Evolutionary conservation across 2,113 vertebrate genomes (phyloP).

Genomic region (Globicephala melas): DNA sequence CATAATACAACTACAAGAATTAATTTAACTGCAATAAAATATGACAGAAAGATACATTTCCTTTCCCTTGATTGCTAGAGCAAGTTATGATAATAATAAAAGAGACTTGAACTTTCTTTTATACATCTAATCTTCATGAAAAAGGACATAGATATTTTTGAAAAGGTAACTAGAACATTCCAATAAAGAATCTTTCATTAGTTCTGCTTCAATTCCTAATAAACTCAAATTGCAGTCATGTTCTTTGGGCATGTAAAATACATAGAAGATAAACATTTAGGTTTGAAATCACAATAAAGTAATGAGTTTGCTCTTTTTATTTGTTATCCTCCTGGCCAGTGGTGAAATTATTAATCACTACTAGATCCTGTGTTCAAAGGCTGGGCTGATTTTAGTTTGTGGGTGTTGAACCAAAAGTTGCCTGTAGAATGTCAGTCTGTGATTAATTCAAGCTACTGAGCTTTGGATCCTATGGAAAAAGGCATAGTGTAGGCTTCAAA

Average conservation of each 20-base stretch:
- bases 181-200: background rate
- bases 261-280: background rate
- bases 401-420: background rate
- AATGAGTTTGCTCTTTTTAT: background rate
- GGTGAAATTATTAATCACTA: background rate
- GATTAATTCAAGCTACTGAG: background rate
- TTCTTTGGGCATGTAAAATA: background rate
- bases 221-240: slow-evolving; percentile 11
- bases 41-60: background rate
- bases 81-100: slow-evolving; percentile 28
- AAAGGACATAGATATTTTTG: slow-evolving; percentile 33
- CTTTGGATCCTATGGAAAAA: background rate
- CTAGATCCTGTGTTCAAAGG: background rate
- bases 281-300: background rate
- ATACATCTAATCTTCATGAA: background rate
- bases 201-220: background rate
- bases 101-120: background rate
- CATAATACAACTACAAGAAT: background rate
- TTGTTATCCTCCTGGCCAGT: background rate
- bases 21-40: slow-evolving; percentile 31
- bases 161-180: background rate
- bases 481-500: background rate
- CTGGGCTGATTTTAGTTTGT: slow-evolving; percentile 22
- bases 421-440: background rate
- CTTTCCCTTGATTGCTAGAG: slow-evolving; percentile 2